These are phyloP conservation scores for Dromas ardeola DNA, from an alignment of 2,113 vertebrate species.

Conservation along the genomic window DNA sequence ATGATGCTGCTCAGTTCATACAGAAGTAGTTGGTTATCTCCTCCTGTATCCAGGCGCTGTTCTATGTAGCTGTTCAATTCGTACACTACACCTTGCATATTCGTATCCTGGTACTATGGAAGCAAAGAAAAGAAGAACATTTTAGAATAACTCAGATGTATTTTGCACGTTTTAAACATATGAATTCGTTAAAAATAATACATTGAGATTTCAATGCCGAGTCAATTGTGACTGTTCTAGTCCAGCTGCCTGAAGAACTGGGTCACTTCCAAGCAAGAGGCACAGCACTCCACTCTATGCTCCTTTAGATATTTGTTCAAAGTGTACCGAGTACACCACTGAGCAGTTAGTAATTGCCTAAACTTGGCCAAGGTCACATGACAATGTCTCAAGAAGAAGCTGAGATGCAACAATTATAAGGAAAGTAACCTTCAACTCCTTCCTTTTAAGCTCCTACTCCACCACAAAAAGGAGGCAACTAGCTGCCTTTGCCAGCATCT, in stretches of 20 bases:
- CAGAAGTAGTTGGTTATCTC: constrained; percentile 94
- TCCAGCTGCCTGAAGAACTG: background rate
- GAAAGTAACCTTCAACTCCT: background rate
- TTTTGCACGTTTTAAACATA: background rate
- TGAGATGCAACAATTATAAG: background rate
- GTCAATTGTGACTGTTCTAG: background rate
- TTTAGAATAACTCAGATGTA: background rate
- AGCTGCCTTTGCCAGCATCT: background rate
- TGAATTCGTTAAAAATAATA: background rate
- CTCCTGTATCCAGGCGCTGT: constrained; percentile 90
- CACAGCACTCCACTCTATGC: background rate
- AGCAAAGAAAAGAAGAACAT: constrained; percentile 47
- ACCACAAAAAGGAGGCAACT: background rate
- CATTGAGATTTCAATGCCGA: background rate
- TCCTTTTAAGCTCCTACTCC: background rate
- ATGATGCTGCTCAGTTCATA: constrained; percentile 97
- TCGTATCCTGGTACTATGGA: constrained; percentile 93
- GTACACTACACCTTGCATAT: constrained; percentile 97
- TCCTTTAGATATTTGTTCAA: background rate
- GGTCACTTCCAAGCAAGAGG: background rate
- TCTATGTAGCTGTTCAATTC: constrained; percentile 97
- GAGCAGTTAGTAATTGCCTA: background rate
- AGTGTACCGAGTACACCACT: background rate
- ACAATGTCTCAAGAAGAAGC: background rate
- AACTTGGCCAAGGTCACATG: background rate